Conservation (phyloP, 2,797 vertebrate species). For the Meriones psammophilus region DNA sequence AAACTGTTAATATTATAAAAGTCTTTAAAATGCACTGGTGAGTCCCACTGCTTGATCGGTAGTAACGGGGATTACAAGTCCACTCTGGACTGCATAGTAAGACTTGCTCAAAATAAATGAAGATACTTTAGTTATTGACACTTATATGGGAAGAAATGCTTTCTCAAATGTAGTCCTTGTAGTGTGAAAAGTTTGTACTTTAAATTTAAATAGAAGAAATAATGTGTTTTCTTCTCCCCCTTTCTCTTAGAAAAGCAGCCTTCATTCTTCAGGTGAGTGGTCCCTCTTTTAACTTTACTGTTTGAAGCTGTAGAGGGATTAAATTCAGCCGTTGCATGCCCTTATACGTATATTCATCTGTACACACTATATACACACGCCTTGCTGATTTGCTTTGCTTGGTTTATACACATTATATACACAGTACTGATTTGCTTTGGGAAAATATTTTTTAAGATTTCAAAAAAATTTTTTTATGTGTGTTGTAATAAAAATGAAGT, state of each 20-base stretch:
- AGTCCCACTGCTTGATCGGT: neutral
- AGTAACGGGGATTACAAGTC: neutral
- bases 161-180: constrained; percentile 60
- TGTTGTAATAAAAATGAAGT: too few relatives aligned
- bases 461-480: neutral
- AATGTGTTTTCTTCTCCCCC: neutral
- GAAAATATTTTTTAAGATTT: neutral
- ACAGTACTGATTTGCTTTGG: neutral
- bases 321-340: neutral
- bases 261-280: constrained; percentile 94
- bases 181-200: constrained; percentile 44
- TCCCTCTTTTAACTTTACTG: neutral
- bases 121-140: neutral
- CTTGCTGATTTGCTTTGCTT: neutral
- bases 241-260: constrained; percentile 92
- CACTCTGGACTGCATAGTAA: neutral
- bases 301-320: constrained; percentile 16
- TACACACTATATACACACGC: too few relatives aligned
- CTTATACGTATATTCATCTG: neutral
- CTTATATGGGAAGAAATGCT: constrained; percentile 41
- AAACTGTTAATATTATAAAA: neutral
- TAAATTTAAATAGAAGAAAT: constrained; percentile 52
- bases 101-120: neutral
- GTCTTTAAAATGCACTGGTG: constrained; percentile 21
- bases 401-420: neutral